Conservation (phyloP, 1,140 invertebrate species). For the Ptiloglossa arizonensis region DNA sequence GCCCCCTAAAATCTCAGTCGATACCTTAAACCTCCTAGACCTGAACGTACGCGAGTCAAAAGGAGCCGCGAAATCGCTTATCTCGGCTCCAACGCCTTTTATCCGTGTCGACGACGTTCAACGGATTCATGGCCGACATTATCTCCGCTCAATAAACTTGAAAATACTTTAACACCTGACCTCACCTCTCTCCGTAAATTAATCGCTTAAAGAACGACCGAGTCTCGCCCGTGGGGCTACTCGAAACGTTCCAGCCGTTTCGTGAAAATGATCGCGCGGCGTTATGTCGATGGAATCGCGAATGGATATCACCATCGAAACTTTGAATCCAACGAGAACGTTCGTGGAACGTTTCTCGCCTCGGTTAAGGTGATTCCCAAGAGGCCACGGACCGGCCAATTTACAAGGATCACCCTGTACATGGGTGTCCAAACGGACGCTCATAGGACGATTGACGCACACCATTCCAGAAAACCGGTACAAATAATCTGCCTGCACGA, state of each 20-base stretch:
- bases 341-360: too few species aligned
- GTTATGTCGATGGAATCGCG: too few species aligned
- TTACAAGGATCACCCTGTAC: conserved; percentile 17
- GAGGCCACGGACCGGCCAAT: background rate
- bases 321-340: too few species aligned
- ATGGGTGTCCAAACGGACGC: background rate
- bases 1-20: background rate
- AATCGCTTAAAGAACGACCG: background rate
- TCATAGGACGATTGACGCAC: conserved; percentile 40
- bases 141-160: conserved; percentile 16
- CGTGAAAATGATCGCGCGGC: too few species aligned
- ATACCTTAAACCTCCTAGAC: background rate
- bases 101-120: background rate
- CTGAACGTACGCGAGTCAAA: background rate
- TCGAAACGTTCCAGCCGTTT: background rate
- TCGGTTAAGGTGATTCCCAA: background rate
- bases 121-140: conserved; percentile 5
- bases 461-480: conserved; percentile 74
- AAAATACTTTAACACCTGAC: background rate
- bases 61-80: conserved; percentile 10
- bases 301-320: too few species aligned
- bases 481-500: conserved; percentile 55
- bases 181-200: background rate
- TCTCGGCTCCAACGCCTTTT: conserved; percentile 3
- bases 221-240: background rate